Evolutionary conservation across 2,113 vertebrate genomes (phyloP).

Genomic region (Lontra canadensis): DNA sequence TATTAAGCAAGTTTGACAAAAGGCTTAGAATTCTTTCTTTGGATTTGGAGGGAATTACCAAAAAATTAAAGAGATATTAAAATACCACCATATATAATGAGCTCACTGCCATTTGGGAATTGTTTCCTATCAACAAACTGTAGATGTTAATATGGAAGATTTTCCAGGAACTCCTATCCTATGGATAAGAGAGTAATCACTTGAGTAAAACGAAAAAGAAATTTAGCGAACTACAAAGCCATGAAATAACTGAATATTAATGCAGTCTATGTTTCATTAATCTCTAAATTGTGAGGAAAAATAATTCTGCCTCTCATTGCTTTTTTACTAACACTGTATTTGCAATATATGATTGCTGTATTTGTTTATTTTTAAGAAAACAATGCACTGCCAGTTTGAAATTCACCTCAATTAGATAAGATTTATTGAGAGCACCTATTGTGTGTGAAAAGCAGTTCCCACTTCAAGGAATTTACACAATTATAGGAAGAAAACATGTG

Average conservation of each 20-base stretch:
- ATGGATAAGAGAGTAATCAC: background rate
- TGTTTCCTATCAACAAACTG: background rate
- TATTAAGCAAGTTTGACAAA: slow-evolving; percentile 21
- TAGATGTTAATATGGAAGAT: background rate
- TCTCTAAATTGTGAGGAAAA: background rate
- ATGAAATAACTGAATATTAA: background rate
- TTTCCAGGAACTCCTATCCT: background rate
- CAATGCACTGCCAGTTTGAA: background rate
- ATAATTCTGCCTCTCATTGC: background rate
- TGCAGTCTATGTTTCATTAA: background rate
- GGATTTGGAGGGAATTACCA: background rate
- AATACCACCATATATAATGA: slow-evolving; percentile 50
- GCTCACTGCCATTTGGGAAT: slow-evolving; percentile 40
- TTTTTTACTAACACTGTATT: background rate
- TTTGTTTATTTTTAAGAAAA: background rate
- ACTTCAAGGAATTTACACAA: background rate
- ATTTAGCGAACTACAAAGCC: background rate
- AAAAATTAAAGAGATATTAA: slow-evolving; percentile 53
- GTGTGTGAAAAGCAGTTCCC: background rate
- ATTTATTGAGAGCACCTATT: background rate
- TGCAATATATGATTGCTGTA: background rate
- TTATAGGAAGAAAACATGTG: background rate
- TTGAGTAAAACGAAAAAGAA: background rate
- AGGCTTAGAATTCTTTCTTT: slow-evolving; percentile 35
- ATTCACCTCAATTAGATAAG: background rate